phyloP scores from a whole-genome alignment of 2,113 vertebrate species.

The Cercocebus atys region DNA sequence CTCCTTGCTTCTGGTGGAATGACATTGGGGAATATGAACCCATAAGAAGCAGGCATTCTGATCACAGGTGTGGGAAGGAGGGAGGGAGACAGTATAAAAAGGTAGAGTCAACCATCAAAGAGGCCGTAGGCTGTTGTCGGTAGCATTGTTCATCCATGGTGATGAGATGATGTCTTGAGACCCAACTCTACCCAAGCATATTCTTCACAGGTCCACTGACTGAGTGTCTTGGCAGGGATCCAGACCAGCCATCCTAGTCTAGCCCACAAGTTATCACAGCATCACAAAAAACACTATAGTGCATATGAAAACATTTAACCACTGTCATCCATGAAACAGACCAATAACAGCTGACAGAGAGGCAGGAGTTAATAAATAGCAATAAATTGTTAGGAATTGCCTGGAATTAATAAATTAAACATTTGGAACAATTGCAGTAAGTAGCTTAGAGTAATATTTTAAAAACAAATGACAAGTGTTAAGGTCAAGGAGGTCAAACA shows the following conservation, averaged over 20 bases:
- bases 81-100: not conserved
- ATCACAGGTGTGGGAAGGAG: not conserved
- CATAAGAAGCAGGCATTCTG: not conserved
- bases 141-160: not conserved
- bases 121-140: not conserved
- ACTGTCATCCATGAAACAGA: not conserved
- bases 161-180: not conserved
- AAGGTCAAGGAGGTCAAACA: conserved; percentile 4
- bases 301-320: not conserved
- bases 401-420: conserved; percentile 34
- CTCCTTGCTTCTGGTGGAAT: not conserved
- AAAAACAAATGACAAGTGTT: not conserved
- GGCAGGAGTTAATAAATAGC: not conserved
- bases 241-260: not conserved
- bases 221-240: not conserved
- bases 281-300: not conserved
- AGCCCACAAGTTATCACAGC: not conserved
- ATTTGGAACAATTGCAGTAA: not conserved
- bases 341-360: not conserved
- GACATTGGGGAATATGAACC: not conserved
- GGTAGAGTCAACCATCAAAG: not conserved
- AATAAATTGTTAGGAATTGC: conserved; percentile 4
- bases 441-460: not conserved
- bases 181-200: not conserved
- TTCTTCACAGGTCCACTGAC: not conserved